phyloP scores from a whole-genome alignment of 2,113 vertebrate genomes.

The Crotalus helleri region DNA sequence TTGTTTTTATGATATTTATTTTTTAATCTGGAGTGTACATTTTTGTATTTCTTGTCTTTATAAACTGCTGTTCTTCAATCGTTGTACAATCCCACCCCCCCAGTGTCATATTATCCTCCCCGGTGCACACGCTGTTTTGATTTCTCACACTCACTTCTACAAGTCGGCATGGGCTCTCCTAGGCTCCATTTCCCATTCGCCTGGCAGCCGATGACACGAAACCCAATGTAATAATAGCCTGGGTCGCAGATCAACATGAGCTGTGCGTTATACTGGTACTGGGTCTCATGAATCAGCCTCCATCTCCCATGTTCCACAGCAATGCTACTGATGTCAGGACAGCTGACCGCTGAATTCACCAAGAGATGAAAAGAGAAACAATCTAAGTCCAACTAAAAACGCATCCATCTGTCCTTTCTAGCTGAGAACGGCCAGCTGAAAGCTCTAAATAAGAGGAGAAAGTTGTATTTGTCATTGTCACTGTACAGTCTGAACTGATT shows the following conservation, averaged over 20 bases:
- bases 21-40: not conserved
- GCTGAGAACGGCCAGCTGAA: not conserved
- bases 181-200: slow-evolving; percentile 91
- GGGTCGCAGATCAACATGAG: slow-evolving; percentile 96
- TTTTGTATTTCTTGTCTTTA: not conserved
- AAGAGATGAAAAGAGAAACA: not conserved
- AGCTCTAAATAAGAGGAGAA: not conserved
- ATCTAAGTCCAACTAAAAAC: not conserved
- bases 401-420: too few species aligned
- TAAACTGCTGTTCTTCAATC: not conserved
- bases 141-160: slow-evolving; percentile 79
- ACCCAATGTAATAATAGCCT: slow-evolving; percentile 92
- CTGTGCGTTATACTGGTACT: slow-evolving; percentile 90
- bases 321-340: slow-evolving; percentile 85
- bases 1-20: not conserved
- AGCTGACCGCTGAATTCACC: slow-evolving; percentile 79
- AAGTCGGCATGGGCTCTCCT: slow-evolving; percentile 82
- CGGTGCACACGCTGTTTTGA: not conserved
- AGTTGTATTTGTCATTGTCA: not conserved
- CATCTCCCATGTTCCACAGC: slow-evolving; percentile 90
- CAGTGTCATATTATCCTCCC: not conserved
- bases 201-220: slow-evolving; percentile 88
- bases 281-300: slow-evolving; percentile 90
- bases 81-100: not conserved
- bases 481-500: too few species aligned